A percentile compares a stretch with the other conserved stretches of the same genome.
Evolutionary conservation across 2,888 invertebrate species (phyloP).

Genomic region (Calephelis perditalis): DNA sequence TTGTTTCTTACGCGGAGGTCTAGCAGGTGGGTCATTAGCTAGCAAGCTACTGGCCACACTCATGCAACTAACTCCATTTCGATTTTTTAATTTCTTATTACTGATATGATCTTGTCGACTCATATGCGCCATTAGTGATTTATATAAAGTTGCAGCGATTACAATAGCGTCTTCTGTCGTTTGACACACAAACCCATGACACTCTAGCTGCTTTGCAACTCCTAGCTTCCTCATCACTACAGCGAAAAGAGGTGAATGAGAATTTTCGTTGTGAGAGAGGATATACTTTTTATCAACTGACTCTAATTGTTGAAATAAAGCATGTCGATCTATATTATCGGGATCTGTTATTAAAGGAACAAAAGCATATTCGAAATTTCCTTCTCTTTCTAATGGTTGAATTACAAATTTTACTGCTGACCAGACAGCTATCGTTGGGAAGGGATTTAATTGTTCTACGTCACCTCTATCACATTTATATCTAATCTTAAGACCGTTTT

Average conservation of each 20-base stretch:
- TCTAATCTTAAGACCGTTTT: slow-evolving; percentile 84
- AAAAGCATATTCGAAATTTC: slow-evolving; percentile 84
- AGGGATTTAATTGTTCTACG: slow-evolving; percentile 85
- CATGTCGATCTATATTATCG: slow-evolving; percentile 85
- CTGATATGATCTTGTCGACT: slow-evolving; percentile 75
- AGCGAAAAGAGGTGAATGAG: slow-evolving; percentile 91
- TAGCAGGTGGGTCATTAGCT: slow-evolving; percentile 75
- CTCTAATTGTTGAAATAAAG: slow-evolving; percentile 79
- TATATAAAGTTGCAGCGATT: slow-evolving; percentile 93
- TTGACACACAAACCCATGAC: slow-evolving; percentile 94
- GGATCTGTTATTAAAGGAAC: slow-evolving; percentile 91
- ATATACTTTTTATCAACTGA: slow-evolving; percentile 76
- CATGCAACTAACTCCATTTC: slow-evolving; percentile 87
- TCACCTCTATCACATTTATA: slow-evolving; percentile 81
- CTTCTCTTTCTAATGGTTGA: slow-evolving; percentile 77
- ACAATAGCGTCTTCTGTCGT: slow-evolving; percentile 94
- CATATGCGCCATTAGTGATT: slow-evolving; percentile 90
- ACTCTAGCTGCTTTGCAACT: slow-evolving; percentile 88
- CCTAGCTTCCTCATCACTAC: slow-evolving; percentile 92
- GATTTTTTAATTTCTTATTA: slow-evolving; percentile 81
- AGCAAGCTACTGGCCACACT: slow-evolving; percentile 83
- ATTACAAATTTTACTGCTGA: slow-evolving; percentile 92
- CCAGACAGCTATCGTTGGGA: slow-evolving; percentile 95
- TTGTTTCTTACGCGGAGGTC: slow-evolving; percentile 87
- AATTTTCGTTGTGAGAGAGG: slow-evolving; percentile 76